Percentiles rank a stretch among this genome's conserved stretches.
Evolutionary conservation across 2,888 invertebrate species (phyloP).

Genomic region (Lobophora halterata): DNA sequence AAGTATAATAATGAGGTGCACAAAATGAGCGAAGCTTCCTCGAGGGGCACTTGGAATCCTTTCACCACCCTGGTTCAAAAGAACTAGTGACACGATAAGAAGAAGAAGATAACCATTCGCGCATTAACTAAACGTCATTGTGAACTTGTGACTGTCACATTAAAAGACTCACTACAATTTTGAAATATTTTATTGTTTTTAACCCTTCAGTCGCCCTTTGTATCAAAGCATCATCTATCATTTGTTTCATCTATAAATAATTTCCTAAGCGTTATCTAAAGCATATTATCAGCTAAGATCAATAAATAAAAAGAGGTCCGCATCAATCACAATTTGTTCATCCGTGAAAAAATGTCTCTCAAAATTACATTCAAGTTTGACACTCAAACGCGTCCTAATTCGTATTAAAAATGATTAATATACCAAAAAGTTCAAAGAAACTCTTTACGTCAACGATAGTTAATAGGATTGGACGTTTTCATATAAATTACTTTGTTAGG

Average conservation of each 20-base stretch:
- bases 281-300: slow-evolving; percentile 27
- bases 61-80: too few relatives aligned
- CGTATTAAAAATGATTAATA: slow-evolving; percentile 50
- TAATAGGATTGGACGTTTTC: slow-evolving; percentile 76
- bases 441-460: slow-evolving; percentile 63
- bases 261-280: slow-evolving; percentile 19
- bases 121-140: slow-evolving; percentile 5
- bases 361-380: slow-evolving; percentile 28
- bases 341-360: slow-evolving; percentile 31
- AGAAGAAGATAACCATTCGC: too few relatives aligned
- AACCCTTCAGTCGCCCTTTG: slow-evolving; percentile 15
- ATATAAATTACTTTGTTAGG: slow-evolving; percentile 54
- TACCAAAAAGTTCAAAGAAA: slow-evolving; percentile 31
- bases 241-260: slow-evolving; percentile 6
- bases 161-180: too few relatives aligned
- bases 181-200: slow-evolving; percentile 19
- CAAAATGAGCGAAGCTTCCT: too few relatives aligned
- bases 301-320: slow-evolving; percentile 30
- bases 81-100: too few relatives aligned
- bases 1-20: too few relatives aligned
- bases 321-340: slow-evolving; percentile 30
- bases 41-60: too few relatives aligned
- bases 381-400: slow-evolving; percentile 32
- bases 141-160: slow-evolving; percentile 15
- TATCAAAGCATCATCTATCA: slow-evolving; percentile 11